A percentile compares a stretch with the other conserved stretches of the same genome.
phyloP scores from a whole-genome alignment of 2,888 invertebrate species.

The Euclidia mi region DNA sequence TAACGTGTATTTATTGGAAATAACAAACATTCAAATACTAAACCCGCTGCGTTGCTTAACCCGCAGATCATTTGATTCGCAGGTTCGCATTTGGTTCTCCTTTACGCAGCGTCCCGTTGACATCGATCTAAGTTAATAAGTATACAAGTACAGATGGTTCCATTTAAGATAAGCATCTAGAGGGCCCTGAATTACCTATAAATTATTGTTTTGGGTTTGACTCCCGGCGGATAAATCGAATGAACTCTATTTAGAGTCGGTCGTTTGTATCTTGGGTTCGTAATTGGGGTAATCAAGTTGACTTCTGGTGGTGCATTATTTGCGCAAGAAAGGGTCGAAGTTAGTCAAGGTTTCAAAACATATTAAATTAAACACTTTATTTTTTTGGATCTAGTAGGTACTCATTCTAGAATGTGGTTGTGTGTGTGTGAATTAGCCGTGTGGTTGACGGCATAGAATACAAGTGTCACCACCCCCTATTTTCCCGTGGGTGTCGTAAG shows the following conservation, averaged over 20 bases:
- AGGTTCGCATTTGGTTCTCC: too few species aligned
- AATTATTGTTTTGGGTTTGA: slow-evolving; percentile 19
- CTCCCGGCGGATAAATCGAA: not conserved
- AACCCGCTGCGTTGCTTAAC: too few species aligned
- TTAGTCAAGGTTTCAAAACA: not conserved
- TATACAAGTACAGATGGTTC: slow-evolving; percentile 8
- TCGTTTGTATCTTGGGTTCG: slow-evolving; percentile 2
- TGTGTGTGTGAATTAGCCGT: too few species aligned
- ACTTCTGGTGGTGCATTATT: not conserved
- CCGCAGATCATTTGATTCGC: too few species aligned
- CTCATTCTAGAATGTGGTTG: too few species aligned
- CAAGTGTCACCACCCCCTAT: too few species aligned
- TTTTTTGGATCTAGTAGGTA: too few species aligned
- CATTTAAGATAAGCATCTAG: slow-evolving; percentile 23
- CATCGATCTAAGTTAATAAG: slow-evolving; percentile 9
- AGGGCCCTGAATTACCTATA: slow-evolving; percentile 3
- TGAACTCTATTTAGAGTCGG: slow-evolving; percentile 5
- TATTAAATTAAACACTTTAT: too few species aligned
- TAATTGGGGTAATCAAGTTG: slow-evolving; percentile 5
- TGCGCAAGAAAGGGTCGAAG: not conserved
- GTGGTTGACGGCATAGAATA: too few species aligned
- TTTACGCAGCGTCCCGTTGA: not conserved
- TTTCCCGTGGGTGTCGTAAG: too few species aligned
- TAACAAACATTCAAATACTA: too few species aligned
- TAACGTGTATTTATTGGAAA: too few species aligned